A percentile compares a stretch with the other conserved stretches of the same genome.
Conservation (phyloP, 2,888 invertebrate species). For the Cylindroiulus punctatus region DNA sequence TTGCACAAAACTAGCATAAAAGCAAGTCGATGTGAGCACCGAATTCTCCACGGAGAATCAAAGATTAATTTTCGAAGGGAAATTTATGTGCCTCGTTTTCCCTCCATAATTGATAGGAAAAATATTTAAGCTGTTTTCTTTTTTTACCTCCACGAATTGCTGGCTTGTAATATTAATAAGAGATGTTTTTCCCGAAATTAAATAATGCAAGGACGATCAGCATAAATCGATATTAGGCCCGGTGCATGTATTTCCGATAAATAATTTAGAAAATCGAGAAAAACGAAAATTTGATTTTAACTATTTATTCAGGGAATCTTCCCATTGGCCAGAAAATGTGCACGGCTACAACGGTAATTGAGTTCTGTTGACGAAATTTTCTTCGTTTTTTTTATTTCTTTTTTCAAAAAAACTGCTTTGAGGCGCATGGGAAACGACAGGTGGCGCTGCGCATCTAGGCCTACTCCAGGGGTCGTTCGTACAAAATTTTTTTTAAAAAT, state of each 20-base stretch:
- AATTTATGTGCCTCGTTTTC: not conserved
- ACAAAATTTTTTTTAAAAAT: no score
- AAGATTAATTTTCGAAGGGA: not conserved
- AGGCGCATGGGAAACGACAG: not conserved
- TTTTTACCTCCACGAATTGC: not conserved
- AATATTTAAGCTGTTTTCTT: conserved; percentile 29
- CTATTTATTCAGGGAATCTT: conserved; percentile 22
- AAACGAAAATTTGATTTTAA: conserved; percentile 26
- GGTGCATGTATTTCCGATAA: conserved; percentile 19
- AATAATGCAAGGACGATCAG: conserved; percentile 32
- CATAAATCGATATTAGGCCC: not conserved
- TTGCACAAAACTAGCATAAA: no score
- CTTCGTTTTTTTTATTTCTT: no score
- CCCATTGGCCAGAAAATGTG: not conserved
- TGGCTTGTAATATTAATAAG: not conserved
- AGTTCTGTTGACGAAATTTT: not conserved
- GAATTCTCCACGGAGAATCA: not conserved
- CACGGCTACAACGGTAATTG: not conserved
- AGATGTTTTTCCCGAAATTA: conserved; percentile 31
- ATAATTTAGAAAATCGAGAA: not conserved
- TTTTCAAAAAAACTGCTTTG: not conserved
- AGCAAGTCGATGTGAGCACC: no score
- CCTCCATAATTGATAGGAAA: conserved; percentile 5
- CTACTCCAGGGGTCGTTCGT: not conserved
- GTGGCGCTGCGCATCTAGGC: not conserved